These are phyloP conservation scores for Pampus argenteus DNA, from an alignment of 2,797 vertebrate species.

Conservation along the genomic window DNA sequence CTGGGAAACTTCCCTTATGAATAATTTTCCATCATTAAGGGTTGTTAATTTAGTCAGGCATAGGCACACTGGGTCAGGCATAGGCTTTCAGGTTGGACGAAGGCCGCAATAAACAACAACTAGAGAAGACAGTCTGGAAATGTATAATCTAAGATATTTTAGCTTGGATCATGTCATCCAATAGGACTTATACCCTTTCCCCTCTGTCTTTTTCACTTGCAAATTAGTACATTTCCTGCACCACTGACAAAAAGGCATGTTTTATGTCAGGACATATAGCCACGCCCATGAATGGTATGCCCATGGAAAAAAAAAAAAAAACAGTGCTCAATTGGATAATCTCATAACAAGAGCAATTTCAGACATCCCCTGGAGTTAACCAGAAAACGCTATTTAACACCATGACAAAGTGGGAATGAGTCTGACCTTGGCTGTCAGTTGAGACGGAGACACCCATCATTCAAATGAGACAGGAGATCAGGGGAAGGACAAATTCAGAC, in stretches of 20 bases:
- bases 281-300: conserved; percentile 11
- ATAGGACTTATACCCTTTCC: background rate
- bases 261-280: conserved; percentile 1
- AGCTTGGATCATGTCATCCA: background rate
- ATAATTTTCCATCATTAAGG: no score
- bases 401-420: conserved; percentile 47
- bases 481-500: conserved; percentile 62
- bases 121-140: no score
- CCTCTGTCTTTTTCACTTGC: background rate
- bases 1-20: no score
- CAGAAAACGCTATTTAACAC: conserved; percentile 61
- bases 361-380: conserved; percentile 45
- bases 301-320: conserved; percentile 14
- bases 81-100: no score
- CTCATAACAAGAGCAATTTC: conserved; percentile 28
- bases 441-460: conserved; percentile 68
- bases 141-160: background rate
- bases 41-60: no score
- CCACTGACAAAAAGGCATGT: background rate
- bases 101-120: no score
- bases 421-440: conserved; percentile 68
- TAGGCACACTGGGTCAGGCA: no score
- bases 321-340: conserved; percentile 24
- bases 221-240: background rate
- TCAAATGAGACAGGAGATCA: conserved; percentile 76